These are phyloP conservation scores for Lepidochrysops patricia DNA, from an alignment of 2,888 invertebrate genomes.

Conservation along the genomic window DNA sequence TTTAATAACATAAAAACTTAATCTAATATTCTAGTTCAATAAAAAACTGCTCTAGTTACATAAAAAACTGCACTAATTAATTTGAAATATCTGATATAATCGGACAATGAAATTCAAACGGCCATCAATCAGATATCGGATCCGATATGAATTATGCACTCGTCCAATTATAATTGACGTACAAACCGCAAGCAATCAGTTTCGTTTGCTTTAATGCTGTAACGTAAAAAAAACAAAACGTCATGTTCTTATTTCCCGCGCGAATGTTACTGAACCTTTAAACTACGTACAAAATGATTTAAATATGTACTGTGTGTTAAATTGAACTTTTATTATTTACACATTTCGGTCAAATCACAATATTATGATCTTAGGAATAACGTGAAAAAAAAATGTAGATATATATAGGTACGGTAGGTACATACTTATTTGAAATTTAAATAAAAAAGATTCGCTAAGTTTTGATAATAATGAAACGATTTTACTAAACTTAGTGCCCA, in stretches of 20 bases:
- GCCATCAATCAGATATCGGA: constrained; percentile 27
- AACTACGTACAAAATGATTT: background rate
- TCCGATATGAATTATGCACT: constrained; percentile 24
- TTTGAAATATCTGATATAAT: constrained; percentile 17
- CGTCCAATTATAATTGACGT: constrained; percentile 24
- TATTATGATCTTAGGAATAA: no score
- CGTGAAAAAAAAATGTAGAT: no score
- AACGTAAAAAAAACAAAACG: background rate
- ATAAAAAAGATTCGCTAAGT: no score
- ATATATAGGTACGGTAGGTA: no score
- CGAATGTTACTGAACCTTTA: constrained; percentile 1
- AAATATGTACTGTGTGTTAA: no score
- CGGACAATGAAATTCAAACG: constrained; percentile 18
- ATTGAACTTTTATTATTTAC: no score
- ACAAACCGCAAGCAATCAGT: constrained; percentile 20
- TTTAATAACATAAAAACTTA: no score
- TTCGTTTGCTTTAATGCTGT: constrained; percentile 14
- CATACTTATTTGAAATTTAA: no score
- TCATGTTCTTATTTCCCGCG: constrained; percentile 1
- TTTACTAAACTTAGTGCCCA: no score
- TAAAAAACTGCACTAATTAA: constrained; percentile 22
- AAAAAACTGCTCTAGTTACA: constrained; percentile 10
- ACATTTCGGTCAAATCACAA: no score
- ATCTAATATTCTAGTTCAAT: no score
- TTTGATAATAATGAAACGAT: no score